Percentiles rank a stretch among this genome's conserved stretches.
Conservation (phyloP, 92 coral and sea anemone species). For the Chrysogorgia sp. region DNA sequence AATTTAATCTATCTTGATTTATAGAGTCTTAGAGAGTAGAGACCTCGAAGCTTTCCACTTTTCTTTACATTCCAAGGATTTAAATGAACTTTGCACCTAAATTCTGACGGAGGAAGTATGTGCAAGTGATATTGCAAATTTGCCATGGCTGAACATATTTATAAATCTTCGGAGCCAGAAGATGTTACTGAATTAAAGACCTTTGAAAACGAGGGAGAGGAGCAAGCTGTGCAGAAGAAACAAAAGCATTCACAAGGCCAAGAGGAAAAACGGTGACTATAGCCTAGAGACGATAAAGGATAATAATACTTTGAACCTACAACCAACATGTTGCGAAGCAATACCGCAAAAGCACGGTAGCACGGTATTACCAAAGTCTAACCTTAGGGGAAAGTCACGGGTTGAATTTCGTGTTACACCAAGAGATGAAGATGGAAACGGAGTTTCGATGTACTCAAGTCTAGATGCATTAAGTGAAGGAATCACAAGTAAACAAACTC, state of each 20-base stretch:
- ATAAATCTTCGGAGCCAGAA: no score
- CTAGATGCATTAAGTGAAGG: constrained; percentile 4
- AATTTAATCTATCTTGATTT: no score
- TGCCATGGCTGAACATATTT: no score
- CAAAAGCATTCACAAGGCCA: not conserved
- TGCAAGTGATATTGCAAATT: no score
- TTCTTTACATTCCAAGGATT: no score
- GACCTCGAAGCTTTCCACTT: no score
- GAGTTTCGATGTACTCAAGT: not conserved
- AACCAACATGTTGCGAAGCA: no score
- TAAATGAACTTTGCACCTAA: no score
- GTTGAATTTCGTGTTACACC: constrained; percentile 23
- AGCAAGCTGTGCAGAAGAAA: not conserved
- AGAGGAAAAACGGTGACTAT: not conserved
- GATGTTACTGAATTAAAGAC: constrained; percentile 1
- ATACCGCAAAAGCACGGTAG: not conserved
- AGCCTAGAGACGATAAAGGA: no score
- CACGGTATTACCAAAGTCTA: not conserved
- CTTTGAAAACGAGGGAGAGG: not conserved
- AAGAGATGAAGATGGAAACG: not conserved
- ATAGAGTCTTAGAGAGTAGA: no score
- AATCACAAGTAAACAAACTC: not conserved
- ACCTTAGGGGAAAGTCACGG: constrained; percentile 7
- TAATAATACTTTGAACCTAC: no score
- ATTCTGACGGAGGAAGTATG: no score